Conservation (phyloP, 2,888 invertebrate genomes). For the Tipula confusa region DNA sequence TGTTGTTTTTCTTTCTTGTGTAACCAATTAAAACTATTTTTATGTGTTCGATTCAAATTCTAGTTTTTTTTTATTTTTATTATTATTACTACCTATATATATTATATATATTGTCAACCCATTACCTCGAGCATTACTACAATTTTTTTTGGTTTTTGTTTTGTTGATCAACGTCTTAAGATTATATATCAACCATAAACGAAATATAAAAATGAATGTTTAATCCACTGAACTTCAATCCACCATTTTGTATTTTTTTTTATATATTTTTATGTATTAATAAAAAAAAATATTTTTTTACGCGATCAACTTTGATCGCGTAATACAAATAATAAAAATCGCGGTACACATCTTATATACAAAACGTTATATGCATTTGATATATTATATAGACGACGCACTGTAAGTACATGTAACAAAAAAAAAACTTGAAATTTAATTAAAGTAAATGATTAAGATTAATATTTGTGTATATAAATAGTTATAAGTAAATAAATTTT, state of each 20-base stretch:
- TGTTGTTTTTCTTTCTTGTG: not conserved
- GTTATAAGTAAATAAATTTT: not conserved
- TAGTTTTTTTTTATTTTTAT: not conserved
- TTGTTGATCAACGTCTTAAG: conserved; percentile 5
- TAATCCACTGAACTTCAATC: not conserved
- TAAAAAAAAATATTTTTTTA: not conserved
- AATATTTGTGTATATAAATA: not conserved
- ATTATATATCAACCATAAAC: not conserved
- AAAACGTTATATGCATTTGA: not conserved
- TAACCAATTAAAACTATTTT: conserved; percentile 20
- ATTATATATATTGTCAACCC: too few species aligned
- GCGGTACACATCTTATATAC: not conserved
- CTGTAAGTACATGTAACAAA: not conserved
- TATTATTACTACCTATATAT: too few species aligned
- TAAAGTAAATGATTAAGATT: not conserved
- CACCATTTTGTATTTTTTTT: not conserved
- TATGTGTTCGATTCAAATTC: not conserved
- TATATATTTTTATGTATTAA: not conserved
- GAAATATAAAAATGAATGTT: not conserved
- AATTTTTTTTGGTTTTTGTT: not conserved
- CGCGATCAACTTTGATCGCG: conserved; percentile 25
- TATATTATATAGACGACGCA: too few species aligned
- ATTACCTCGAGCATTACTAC: too few species aligned
- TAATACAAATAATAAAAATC: not conserved
- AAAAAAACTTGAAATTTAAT: conserved; percentile 16